phyloP scores from a whole-genome alignment of 1,140 invertebrate species.

The Protaetia brevitarsis region DNA sequence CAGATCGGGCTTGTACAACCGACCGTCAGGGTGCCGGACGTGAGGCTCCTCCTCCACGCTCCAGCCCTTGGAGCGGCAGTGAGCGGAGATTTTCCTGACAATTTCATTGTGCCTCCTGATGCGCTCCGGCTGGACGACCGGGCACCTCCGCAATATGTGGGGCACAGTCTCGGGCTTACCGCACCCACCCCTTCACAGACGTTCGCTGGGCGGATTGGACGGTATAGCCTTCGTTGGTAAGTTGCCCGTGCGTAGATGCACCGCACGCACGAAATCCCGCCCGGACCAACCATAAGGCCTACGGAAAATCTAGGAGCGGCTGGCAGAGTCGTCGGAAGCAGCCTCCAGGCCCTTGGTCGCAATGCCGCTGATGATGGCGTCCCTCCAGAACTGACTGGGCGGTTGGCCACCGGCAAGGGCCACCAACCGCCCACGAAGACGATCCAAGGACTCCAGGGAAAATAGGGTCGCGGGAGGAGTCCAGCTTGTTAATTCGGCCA shows the following conservation, averaged over 20 bases:
- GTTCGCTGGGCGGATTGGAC: background rate
- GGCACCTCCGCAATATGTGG: slow-evolving; percentile 26
- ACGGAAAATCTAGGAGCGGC: slow-evolving; percentile 18
- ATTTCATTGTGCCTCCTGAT: slow-evolving; percentile 26
- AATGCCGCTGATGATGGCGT: no score
- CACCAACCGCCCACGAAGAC: no score
- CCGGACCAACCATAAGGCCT: slow-evolving; percentile 25
- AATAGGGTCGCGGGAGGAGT: no score
- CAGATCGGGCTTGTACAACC: background rate
- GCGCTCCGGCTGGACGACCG: background rate
- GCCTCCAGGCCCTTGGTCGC: background rate
- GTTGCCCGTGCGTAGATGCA: slow-evolving; percentile 26
- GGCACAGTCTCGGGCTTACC: slow-evolving; percentile 22
- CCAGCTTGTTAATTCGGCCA: background rate
- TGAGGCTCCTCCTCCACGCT: slow-evolving; percentile 27
- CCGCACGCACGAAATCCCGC: slow-evolving; percentile 23
- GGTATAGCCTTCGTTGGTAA: slow-evolving; percentile 28
- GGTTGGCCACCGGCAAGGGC: no score
- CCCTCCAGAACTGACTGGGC: no score
- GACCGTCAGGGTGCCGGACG: slow-evolving; percentile 19
- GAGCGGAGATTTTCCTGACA: slow-evolving; percentile 1
- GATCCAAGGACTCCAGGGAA: no score
- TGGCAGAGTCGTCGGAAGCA: slow-evolving; percentile 12
- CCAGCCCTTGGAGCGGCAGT: background rate
- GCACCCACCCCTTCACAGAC: background rate